A percentile compares a stretch with the other conserved stretches of the same genome.
These are phyloP conservation scores for Chionoecetes opilio DNA, from an alignment of 1,140 invertebrate species.

Conservation along the genomic window DNA sequence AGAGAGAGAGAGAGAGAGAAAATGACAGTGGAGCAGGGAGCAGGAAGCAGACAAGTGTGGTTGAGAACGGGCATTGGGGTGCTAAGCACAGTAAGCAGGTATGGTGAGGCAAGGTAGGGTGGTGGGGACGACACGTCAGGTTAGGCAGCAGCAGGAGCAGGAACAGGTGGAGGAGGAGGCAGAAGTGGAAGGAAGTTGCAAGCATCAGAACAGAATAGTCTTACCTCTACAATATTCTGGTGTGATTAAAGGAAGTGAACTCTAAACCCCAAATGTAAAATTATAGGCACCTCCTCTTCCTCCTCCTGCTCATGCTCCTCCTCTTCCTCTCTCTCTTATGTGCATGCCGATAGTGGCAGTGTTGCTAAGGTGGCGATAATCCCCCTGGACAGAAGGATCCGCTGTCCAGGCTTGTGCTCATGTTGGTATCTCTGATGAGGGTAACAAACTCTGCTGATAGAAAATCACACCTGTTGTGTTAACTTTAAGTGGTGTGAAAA, in stretches of 20 bases:
- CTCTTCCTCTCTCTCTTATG: background rate
- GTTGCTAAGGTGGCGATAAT: background rate
- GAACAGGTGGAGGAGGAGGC: background rate
- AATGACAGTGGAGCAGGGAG: too few relatives aligned
- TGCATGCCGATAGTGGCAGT: background rate
- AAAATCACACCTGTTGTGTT: too few relatives aligned
- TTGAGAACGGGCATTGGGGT: background rate
- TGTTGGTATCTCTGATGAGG: background rate
- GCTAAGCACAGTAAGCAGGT: background rate
- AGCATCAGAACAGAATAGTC: background rate
- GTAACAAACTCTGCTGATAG: background rate
- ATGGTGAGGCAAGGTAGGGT: background rate
- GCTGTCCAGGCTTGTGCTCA: background rate
- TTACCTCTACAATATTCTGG: background rate
- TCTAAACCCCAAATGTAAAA: background rate
- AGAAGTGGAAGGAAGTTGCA: background rate
- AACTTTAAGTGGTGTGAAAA: too few relatives aligned
- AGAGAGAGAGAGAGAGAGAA: too few relatives aligned
- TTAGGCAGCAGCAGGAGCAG: background rate
- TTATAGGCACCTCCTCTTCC: background rate
- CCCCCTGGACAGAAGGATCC: background rate
- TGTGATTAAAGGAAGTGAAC: slow-evolving; percentile 8
- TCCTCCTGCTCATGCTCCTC: background rate
- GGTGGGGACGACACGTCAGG: too few relatives aligned
- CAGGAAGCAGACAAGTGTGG: background rate